Conservation (phyloP, 1,140 invertebrate genomes). For the Dreissena rostriformis region DNA sequence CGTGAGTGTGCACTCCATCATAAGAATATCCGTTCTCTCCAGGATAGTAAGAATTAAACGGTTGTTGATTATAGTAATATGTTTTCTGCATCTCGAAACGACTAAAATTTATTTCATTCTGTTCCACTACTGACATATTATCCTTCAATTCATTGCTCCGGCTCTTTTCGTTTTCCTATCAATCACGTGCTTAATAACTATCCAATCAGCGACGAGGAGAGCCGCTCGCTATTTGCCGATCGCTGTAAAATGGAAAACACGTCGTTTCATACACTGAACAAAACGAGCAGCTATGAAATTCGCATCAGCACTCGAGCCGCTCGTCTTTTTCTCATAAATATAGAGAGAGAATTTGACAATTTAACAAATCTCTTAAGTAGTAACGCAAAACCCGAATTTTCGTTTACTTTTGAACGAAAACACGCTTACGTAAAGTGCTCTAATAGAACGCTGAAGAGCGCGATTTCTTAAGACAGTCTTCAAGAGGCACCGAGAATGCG, state of each 20-base stretch:
- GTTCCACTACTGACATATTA: slow-evolving; percentile 60
- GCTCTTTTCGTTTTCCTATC: slow-evolving; percentile 43
- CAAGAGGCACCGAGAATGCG: too few species aligned
- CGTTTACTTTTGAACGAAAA: slow-evolving; percentile 41
- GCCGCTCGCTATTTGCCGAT: slow-evolving; percentile 33
- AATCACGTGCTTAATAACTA: slow-evolving; percentile 46
- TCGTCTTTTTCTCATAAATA: slow-evolving; percentile 58
- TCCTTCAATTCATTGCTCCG: slow-evolving; percentile 55
- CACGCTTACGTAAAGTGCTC: neutral
- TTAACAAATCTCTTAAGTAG: slow-evolving; percentile 58
- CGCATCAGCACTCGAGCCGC: slow-evolving; percentile 46
- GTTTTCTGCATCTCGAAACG: slow-evolving; percentile 64
- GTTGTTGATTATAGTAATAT: slow-evolving; percentile 58
- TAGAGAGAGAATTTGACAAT: slow-evolving; percentile 41
- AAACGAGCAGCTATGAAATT: slow-evolving; percentile 47
- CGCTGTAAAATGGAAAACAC: slow-evolving; percentile 58
- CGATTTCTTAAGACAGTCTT: too few species aligned
- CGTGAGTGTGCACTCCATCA: slow-evolving; percentile 43
- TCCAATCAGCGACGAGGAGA: slow-evolving; percentile 32
- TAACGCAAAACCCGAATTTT: slow-evolving; percentile 28
- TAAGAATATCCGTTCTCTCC: slow-evolving; percentile 60
- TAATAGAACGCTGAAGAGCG: too few species aligned
- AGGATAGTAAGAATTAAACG: slow-evolving; percentile 54
- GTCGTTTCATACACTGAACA: slow-evolving; percentile 46
- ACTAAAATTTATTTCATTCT: slow-evolving; percentile 67